Evolutionary conservation across 1,140 invertebrate species (phyloP).

Genomic region (Pseudomyrmex dendroicus): DNA sequence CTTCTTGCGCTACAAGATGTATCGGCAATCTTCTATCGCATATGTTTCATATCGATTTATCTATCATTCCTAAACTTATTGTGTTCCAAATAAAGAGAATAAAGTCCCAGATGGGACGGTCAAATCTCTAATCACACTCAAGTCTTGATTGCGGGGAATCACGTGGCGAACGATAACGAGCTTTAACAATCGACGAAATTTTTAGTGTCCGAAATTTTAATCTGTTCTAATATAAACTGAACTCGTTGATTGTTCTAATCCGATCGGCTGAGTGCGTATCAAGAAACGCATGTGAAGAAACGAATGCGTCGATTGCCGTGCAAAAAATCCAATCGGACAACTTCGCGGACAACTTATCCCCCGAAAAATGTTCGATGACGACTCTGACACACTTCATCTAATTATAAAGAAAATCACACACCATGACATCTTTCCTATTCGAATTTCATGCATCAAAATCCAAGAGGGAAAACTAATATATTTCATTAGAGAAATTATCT

Average conservation of each 20-base stretch:
- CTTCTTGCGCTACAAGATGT: no score
- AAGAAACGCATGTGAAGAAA: conserved; percentile 28
- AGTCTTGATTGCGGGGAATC: neutral
- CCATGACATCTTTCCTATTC: neutral
- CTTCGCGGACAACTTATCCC: neutral
- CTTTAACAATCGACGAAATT: neutral
- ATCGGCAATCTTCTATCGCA: neutral
- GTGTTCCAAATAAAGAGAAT: neutral
- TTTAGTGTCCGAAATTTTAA: neutral
- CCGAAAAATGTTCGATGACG: neutral
- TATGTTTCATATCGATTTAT: neutral
- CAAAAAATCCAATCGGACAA: neutral
- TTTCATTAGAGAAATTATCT: no score
- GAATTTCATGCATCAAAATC: no score
- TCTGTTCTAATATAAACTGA: neutral
- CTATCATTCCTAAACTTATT: neutral
- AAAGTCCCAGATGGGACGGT: neutral
- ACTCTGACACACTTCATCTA: neutral
- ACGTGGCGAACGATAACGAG: neutral
- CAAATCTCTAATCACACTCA: neutral
- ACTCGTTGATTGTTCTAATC: conserved; percentile 3
- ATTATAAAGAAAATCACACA: neutral
- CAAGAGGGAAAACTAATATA: no score
- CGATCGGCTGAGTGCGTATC: conserved; percentile 25
- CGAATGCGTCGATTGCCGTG: conserved; percentile 36